Conservation (phyloP, 2,797 vertebrate species). For the Cynopterus sphinx region DNA sequence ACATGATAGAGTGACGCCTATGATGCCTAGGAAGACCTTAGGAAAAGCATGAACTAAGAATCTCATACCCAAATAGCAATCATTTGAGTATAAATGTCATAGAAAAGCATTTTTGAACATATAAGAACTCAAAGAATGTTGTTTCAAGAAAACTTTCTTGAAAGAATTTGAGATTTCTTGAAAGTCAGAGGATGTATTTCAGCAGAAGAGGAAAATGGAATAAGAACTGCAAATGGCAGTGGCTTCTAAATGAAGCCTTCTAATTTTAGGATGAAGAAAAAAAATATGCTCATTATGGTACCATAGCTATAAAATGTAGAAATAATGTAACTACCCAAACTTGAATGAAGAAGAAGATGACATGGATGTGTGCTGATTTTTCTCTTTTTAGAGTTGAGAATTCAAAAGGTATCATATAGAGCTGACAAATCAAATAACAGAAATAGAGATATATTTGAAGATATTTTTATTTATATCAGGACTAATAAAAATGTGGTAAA, state of each 20-base stretch:
- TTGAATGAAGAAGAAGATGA: background rate
- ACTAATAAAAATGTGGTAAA: background rate
- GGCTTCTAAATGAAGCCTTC: background rate
- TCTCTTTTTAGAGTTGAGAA: background rate
- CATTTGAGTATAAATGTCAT: background rate
- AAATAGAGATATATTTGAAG: background rate
- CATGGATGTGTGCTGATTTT: background rate
- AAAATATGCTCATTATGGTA: background rate
- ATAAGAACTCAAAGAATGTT: background rate
- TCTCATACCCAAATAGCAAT: background rate
- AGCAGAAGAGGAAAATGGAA: background rate
- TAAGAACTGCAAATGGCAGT: background rate
- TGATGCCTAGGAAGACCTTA: background rate
- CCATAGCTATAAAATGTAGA: background rate
- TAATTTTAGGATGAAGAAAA: background rate
- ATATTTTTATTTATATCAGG: background rate
- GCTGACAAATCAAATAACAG: background rate
- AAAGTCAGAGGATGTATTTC: background rate
- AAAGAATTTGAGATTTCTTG: background rate
- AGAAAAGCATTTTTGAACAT: background rate
- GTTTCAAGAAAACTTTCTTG: background rate
- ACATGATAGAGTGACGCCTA: background rate
- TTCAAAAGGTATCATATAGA: background rate
- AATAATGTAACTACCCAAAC: constrained; percentile 23
- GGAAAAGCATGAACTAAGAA: background rate